Percentiles rank a stretch among this genome's conserved stretches.
These are phyloP conservation scores for Parazoanthus swiftii DNA, from an alignment of 92 coral and sea anemone species.

Conservation along the genomic window DNA sequence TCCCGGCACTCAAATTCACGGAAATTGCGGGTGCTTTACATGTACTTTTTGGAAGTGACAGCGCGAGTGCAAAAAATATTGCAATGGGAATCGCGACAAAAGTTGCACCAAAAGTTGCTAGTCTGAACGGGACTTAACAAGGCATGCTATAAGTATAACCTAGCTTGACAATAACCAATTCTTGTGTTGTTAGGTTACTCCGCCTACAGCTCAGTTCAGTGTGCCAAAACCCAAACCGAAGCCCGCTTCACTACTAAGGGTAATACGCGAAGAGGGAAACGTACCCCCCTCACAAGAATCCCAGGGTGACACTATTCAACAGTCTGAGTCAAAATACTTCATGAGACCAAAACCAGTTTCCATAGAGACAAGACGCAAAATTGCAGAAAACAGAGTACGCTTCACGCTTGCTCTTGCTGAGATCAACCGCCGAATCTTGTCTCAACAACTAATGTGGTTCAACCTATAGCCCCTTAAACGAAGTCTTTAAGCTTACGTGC, in stretches of 20 bases:
- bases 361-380: conserved; percentile 23
- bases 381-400: conserved; percentile 15
- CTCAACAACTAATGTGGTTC: conserved; percentile 37
- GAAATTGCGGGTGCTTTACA: no score
- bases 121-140: no score
- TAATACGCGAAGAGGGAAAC: not conserved
- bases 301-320: not conserved
- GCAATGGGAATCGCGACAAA: no score
- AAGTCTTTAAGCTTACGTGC: not conserved
- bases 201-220: conserved; percentile 10
- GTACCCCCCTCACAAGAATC: not conserved
- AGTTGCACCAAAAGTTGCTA: no score
- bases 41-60: no score
- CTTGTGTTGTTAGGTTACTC: conserved; percentile 7
- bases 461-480: not conserved
- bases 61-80: no score
- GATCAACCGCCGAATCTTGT: conserved; percentile 36
- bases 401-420: conserved; percentile 35
- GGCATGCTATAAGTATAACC: no score
- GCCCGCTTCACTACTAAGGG: conserved; percentile 14
- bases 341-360: conserved; percentile 39
- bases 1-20: no score
- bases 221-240: conserved; percentile 14
- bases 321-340: conserved; percentile 43
- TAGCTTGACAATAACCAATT: not conserved